Evolutionary conservation across 2,888 invertebrate species (phyloP).

Genomic region (Watsonalla binaria): DNA sequence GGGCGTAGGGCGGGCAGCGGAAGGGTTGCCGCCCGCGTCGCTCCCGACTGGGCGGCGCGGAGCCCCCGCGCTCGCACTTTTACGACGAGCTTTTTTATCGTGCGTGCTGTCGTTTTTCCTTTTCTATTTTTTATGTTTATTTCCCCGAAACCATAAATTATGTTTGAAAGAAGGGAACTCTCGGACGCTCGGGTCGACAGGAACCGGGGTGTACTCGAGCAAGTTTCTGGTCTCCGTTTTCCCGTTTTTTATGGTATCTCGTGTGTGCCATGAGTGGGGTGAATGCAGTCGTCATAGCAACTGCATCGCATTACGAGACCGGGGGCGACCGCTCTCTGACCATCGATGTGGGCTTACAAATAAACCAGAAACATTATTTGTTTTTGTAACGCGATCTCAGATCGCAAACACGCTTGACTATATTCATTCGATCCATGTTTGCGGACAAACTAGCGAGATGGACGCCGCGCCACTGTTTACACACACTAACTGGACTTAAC

Average conservation of each 20-base stretch:
- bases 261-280: conserved; percentile 54
- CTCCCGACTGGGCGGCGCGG: conserved; percentile 42
- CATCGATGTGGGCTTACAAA: conserved; percentile 41
- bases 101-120: conserved; percentile 79
- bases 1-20: conserved; percentile 62
- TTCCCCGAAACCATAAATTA: conserved; percentile 80
- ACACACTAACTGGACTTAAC: conserved; percentile 39
- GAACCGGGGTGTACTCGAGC: conserved; percentile 70
- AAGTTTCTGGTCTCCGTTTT: conserved; percentile 64
- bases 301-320: conserved; percentile 65
- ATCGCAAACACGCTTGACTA: conserved; percentile 65
- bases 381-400: conserved; percentile 68
- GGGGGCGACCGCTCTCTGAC: conserved; percentile 35
- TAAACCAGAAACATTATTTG: conserved; percentile 56
- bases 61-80: conserved; percentile 54
- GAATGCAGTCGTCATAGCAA: conserved; percentile 70
- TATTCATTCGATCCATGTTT: conserved; percentile 74
- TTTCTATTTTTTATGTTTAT: conserved; percentile 80
- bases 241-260: conserved; percentile 70
- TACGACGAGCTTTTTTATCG: conserved; percentile 78
- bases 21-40: conserved; percentile 70
- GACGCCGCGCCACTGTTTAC: conserved; percentile 63
- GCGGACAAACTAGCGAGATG: conserved; percentile 69
- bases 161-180: conserved; percentile 79
- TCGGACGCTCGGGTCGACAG: conserved; percentile 74